Evolutionary conservation across 1,140 invertebrate species (phyloP).

Genomic region (Trissolcus basalis): DNA sequence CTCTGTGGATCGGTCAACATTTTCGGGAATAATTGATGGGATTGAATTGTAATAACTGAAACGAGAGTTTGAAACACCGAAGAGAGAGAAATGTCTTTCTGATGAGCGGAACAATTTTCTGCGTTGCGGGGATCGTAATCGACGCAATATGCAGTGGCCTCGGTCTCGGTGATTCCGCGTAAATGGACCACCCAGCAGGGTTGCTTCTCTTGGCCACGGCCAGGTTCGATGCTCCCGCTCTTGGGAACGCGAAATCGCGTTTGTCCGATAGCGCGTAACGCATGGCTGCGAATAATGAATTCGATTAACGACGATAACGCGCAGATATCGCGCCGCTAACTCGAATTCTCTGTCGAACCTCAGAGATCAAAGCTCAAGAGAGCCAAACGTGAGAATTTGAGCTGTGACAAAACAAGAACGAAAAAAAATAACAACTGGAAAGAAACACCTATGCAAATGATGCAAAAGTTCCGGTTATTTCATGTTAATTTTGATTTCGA

Average conservation of each 20-base stretch:
- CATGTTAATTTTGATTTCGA: neutral
- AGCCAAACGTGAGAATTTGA: no score
- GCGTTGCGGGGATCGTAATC: slow-evolving; percentile 38
- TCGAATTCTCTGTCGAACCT: slow-evolving; percentile 22
- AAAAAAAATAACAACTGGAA: no score
- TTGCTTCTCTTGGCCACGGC: slow-evolving; percentile 28
- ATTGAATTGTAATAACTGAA: no score
- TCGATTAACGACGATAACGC: slow-evolving; percentile 46
- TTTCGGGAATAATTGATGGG: no score
- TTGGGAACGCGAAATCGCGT: slow-evolving; percentile 44
- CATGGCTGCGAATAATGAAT: slow-evolving; percentile 54
- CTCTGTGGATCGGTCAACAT: no score
- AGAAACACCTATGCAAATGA: no score
- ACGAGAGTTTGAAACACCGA: neutral
- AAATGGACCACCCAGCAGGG: slow-evolving; percentile 57
- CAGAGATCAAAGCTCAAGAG: no score
- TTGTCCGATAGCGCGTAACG: slow-evolving; percentile 51
- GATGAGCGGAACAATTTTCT: slow-evolving; percentile 49
- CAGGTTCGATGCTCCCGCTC: slow-evolving; percentile 49
- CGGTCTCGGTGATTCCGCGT: slow-evolving; percentile 48
- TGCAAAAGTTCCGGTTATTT: neutral
- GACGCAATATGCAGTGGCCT: slow-evolving; percentile 52
- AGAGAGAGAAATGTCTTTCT: slow-evolving; percentile 37
- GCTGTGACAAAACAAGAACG: no score
- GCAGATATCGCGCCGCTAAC: slow-evolving; percentile 20